phyloP scores from a whole-genome alignment of 2,113 vertebrate species.

The Siniperca knerii region DNA sequence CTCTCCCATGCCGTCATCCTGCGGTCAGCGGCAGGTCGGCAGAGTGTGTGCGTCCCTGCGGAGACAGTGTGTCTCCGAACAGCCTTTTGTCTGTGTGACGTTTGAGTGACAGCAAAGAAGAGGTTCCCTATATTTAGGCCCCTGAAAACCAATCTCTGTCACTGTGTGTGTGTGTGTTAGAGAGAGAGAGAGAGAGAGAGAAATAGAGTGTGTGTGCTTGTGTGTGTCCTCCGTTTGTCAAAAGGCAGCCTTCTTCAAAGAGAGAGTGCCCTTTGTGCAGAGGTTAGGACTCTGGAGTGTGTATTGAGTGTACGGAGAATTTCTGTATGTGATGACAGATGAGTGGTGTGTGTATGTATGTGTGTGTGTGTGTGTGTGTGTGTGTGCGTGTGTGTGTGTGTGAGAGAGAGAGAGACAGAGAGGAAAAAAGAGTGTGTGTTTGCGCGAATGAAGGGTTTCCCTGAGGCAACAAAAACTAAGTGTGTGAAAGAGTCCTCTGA shows the following conservation, averaged over 20 bases:
- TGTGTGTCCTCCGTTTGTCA: conserved; percentile 56
- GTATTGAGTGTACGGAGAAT: conserved; percentile 65
- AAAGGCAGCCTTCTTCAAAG: conserved; percentile 78
- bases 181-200: not conserved
- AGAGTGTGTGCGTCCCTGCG: conserved; percentile 43
- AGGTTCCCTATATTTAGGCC: conserved; percentile 82
- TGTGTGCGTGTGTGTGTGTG: not conserved
- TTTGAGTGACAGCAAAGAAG: conserved; percentile 81
- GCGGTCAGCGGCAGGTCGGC: conserved; percentile 66
- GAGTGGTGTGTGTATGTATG: conserved; percentile 53
- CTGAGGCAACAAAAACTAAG: conserved; percentile 64
- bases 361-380: conserved; percentile 48
- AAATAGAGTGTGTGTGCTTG: not conserved
- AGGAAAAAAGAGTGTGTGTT: conserved; percentile 18
- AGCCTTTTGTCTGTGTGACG: conserved; percentile 72
- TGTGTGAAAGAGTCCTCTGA: conserved; percentile 74
- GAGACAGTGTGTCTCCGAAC: conserved; percentile 72
- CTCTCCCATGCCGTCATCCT: conserved; percentile 42
- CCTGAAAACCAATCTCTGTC: conserved; percentile 77
- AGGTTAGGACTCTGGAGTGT: conserved; percentile 69
- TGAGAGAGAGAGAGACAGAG: not conserved
- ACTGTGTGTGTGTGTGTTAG: conserved; percentile 52
- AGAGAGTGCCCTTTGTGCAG: conserved; percentile 74
- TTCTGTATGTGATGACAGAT: conserved; percentile 73
- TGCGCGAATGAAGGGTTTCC: conserved; percentile 55